phyloP scores from a whole-genome alignment of 2,797 vertebrate genomes.

The Stomatorhinus walkeri region DNA sequence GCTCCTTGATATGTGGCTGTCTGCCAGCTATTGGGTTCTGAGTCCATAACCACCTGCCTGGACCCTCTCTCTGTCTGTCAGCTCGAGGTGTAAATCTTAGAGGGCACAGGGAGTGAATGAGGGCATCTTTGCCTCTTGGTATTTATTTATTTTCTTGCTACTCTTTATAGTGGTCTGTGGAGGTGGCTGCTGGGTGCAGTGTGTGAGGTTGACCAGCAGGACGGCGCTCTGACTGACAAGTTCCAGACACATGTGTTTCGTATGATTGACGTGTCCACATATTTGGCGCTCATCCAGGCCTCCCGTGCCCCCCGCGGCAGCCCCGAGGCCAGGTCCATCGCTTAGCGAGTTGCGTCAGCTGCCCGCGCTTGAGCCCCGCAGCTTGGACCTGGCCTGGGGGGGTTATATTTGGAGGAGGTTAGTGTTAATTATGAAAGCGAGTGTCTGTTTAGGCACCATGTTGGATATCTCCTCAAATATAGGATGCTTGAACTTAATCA shows the following conservation, averaged over 20 bases:
- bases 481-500: not conserved
- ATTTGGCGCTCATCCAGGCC: not conserved
- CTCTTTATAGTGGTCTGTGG: not conserved
- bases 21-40: not conserved
- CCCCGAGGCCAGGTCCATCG: not conserved
- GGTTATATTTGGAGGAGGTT: not conserved
- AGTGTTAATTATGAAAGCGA: not conserved
- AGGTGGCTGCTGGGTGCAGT: not conserved
- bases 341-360: not conserved
- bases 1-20: not conserved
- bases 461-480: not conserved
- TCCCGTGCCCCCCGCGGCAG: not conserved
- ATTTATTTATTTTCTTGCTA: not conserved
- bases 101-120: not conserved
- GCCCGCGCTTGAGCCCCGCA: not conserved
- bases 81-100: not conserved
- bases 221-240: not conserved
- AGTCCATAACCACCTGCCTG: not conserved
- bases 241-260: not conserved
- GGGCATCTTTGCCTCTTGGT: not conserved
- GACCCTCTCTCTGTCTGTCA: not conserved
- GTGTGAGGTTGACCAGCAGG: not conserved
- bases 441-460: not conserved
- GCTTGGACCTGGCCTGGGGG: too few species aligned
- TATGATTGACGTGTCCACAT: not conserved